A percentile compares a stretch with the other conserved stretches of the same genome.
Conservation (phyloP, 2,113 vertebrate species). For the Hiodon alosoides region DNA sequence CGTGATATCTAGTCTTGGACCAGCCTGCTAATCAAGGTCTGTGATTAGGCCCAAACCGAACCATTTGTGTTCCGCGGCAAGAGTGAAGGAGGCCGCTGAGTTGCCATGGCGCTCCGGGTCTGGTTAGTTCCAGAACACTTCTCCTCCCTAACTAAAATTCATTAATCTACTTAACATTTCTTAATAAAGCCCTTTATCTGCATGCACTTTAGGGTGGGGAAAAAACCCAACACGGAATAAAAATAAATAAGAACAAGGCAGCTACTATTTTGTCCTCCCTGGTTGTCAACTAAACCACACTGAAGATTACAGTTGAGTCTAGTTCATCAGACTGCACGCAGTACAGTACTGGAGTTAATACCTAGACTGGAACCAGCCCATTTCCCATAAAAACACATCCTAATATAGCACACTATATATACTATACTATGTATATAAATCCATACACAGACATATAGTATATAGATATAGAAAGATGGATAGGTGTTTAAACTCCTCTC, state of each 20-base stretch:
- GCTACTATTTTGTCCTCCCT: constrained; percentile 15
- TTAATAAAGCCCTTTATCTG: constrained; percentile 28
- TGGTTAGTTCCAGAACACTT: neutral
- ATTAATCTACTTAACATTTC: constrained; percentile 6
- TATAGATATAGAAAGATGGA: constrained; percentile 29
- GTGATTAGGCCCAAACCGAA: too few species aligned
- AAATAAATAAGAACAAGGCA: constrained; percentile 23
- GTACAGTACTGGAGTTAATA: constrained; percentile 24
- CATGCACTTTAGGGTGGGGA: neutral
- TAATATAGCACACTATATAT: constrained; percentile 18
- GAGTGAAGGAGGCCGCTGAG: too few species aligned
- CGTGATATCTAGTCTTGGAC: too few species aligned
- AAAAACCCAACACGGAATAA: constrained; percentile 1
- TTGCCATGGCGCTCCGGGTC: too few species aligned
- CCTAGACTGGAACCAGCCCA: constrained; percentile 11
- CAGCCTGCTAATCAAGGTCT: too few species aligned
- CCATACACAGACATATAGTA: constrained; percentile 20
- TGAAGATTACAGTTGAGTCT: constrained; percentile 9
- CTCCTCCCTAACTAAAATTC: neutral
- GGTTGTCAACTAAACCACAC: constrained; percentile 11
- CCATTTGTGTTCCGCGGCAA: too few species aligned
- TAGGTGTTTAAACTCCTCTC: constrained; percentile 31
- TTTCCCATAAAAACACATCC: constrained; percentile 12
- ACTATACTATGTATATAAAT: constrained; percentile 6
- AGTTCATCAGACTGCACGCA: constrained; percentile 6